Conservation (phyloP, 2,113 vertebrate genomes). For the Alosa alosa region DNA sequence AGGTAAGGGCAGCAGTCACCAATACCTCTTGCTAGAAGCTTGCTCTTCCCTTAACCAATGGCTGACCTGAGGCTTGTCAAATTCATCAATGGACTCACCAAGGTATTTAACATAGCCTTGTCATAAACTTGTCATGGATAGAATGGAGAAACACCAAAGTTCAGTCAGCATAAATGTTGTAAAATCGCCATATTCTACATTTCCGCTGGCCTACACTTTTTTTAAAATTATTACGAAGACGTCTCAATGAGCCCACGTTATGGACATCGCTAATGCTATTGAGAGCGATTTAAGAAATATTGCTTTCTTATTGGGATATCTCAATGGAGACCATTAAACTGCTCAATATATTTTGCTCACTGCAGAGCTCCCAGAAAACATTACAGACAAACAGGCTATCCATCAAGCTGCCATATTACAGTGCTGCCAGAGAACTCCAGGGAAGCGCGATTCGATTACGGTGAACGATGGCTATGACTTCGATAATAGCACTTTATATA, state of each 20-base stretch:
- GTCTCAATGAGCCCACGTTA: background rate
- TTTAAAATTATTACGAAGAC: background rate
- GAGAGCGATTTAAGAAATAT: conserved; percentile 7
- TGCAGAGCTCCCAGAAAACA: conserved; percentile 8
- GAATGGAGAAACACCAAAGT: background rate
- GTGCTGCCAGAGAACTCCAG: background rate
- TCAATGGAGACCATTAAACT: conserved; percentile 14
- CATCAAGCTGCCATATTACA: conserved; percentile 1
- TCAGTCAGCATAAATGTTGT: background rate
- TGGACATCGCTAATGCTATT: background rate
- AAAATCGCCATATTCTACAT: background rate
- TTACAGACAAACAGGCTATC: conserved; percentile 12
- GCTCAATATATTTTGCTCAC: conserved; percentile 11
- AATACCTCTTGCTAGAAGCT: background rate
- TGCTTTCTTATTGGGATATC: background rate
- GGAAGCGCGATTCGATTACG: conserved; percentile 1
- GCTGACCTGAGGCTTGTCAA: background rate
- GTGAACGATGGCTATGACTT: conserved; percentile 9
- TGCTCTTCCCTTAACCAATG: background rate
- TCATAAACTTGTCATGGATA: background rate
- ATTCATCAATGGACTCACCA: background rate
- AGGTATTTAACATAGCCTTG: background rate
- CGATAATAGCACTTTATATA: conserved; percentile 5
- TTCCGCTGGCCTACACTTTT: background rate
- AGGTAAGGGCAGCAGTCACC: background rate